These are phyloP conservation scores for Batillaria attramentaria DNA, from an alignment of 1,140 invertebrate species.

Conservation along the genomic window DNA sequence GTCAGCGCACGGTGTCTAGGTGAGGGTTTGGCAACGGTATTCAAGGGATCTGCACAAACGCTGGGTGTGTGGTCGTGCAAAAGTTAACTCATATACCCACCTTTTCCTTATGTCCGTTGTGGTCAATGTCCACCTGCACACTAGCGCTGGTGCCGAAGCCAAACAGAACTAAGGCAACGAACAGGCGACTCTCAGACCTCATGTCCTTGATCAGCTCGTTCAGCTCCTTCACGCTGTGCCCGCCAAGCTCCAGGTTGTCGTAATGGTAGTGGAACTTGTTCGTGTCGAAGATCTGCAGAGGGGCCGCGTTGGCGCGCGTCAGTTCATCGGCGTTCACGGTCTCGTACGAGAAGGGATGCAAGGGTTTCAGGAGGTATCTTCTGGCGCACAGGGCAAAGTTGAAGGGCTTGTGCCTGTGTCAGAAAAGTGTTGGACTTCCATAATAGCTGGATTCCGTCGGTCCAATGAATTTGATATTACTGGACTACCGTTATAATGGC, in stretches of 20 bases:
- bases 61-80: too few relatives aligned
- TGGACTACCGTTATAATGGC: too few relatives aligned
- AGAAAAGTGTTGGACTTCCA: too few relatives aligned
- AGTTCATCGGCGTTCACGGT: slow-evolving; percentile 13
- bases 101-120: too few relatives aligned
- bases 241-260: slow-evolving; percentile 26
- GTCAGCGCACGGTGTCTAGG: too few relatives aligned
- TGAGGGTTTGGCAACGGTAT: too few relatives aligned
- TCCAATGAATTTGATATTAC: too few relatives aligned
- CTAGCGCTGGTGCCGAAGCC: slow-evolving; percentile 9
- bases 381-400: slow-evolving; percentile 21
- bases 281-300: slow-evolving; percentile 21
- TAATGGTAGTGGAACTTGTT: slow-evolving; percentile 30
- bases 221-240: slow-evolving; percentile 19
- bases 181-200: slow-evolving; percentile 15
- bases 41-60: too few relatives aligned
- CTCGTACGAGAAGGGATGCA: slow-evolving; percentile 34
- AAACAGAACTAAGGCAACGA: slow-evolving; percentile 25
- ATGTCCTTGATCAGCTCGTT: background rate
- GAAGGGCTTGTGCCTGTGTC: slow-evolving; percentile 20
- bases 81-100: too few relatives aligned
- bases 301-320: background rate
- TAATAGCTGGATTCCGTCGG: too few relatives aligned
- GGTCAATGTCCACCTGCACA: slow-evolving; percentile 26
- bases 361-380: background rate